phyloP scores from a whole-genome alignment of 1,140 invertebrate genomes.

The Zelostemma sp. region DNA sequence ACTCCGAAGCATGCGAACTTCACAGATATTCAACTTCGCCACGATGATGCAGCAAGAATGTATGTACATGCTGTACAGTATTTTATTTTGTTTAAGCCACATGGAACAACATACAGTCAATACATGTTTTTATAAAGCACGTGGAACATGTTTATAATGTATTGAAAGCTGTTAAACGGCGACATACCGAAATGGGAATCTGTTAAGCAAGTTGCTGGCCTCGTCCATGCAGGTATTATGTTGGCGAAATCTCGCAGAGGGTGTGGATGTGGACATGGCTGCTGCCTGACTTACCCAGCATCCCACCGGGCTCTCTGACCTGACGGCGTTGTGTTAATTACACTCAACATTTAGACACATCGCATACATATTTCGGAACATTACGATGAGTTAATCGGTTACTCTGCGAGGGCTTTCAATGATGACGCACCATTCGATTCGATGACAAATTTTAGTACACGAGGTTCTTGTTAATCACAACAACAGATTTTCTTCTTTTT shows the following conservation, averaged over 20 bases:
- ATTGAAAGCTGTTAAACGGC: constrained; percentile 32
- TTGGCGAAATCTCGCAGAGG: constrained; percentile 62
- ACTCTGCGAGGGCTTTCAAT: no score
- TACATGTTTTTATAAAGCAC: neutral
- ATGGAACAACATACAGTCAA: constrained; percentile 13
- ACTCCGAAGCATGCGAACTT: no score
- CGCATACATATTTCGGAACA: neutral
- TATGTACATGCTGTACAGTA: constrained; percentile 15
- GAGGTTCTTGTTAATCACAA: no score
- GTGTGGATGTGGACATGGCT: constrained; percentile 67
- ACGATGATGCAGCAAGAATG: constrained; percentile 44
- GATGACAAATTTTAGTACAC: no score
- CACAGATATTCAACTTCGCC: no score
- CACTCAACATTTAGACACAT: constrained; percentile 48
- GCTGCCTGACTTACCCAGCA: constrained; percentile 68
- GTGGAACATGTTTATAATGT: no score
- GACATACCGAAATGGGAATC: constrained; percentile 65
- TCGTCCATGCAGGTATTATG: constrained; percentile 68
- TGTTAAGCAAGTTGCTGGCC: constrained; percentile 68
- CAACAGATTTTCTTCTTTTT: no score
- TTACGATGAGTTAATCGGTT: neutral
- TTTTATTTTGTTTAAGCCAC: neutral
- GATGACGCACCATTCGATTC: no score
- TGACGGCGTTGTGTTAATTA: constrained; percentile 64
- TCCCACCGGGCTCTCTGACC: constrained; percentile 68